Conservation (phyloP, 2,797 vertebrate species). For the Gouania willdenowi region DNA sequence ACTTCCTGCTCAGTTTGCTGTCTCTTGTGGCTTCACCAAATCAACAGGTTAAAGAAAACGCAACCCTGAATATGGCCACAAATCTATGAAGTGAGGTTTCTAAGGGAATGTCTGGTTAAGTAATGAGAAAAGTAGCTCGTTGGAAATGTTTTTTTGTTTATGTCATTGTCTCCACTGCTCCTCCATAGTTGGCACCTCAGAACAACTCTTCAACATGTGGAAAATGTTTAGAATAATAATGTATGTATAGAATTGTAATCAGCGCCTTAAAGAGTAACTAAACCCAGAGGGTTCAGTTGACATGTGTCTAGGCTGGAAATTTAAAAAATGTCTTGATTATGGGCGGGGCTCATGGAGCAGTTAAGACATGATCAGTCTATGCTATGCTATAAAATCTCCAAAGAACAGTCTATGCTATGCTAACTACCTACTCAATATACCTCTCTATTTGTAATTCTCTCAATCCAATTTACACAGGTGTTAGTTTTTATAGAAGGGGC, state of each 20-base stretch:
- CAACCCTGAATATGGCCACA: slow-evolving; percentile 16
- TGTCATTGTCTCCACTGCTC: slow-evolving; percentile 30
- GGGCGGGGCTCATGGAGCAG: too few species aligned
- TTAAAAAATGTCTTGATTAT: too few species aligned
- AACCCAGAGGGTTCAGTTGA: too few species aligned
- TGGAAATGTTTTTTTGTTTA: slow-evolving; percentile 33
- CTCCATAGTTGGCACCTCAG: slow-evolving; percentile 32
- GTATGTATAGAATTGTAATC: slow-evolving; percentile 77
- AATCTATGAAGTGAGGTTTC: slow-evolving; percentile 26
- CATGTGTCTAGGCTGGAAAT: too few species aligned
- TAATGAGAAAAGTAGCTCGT: slow-evolving; percentile 35
- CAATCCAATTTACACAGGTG: too few species aligned
- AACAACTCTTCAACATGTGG: slow-evolving; percentile 70
- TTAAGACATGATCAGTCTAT: too few species aligned
- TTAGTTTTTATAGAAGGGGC: too few species aligned
- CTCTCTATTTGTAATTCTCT: too few species aligned
- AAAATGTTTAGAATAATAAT: slow-evolving; percentile 74
- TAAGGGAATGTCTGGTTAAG: slow-evolving; percentile 11
- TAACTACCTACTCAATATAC: too few species aligned
- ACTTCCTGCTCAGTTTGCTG: slow-evolving; percentile 36
- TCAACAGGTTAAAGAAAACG: slow-evolving; percentile 26
- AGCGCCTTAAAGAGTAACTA: slow-evolving; percentile 61
- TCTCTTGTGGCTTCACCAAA: slow-evolving; percentile 45
- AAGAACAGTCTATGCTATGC: too few species aligned
- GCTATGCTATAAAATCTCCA: too few species aligned